Evolutionary conservation across 2,888 invertebrate species (phyloP).

Genomic region (Pyrgus malvae): DNA sequence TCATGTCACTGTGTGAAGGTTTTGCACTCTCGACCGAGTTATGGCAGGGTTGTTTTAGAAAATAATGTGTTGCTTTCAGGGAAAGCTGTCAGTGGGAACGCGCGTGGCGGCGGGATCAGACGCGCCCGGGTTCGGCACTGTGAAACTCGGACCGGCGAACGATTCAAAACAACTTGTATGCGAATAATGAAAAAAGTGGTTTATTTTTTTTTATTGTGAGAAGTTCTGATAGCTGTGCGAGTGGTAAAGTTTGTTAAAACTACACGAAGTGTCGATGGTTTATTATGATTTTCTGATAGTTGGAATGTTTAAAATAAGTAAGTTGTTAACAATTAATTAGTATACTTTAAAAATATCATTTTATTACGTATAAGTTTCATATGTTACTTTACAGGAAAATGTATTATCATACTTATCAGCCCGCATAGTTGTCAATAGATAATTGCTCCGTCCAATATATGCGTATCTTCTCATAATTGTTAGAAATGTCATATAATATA

Average conservation of each 20-base stretch:
- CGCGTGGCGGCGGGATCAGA: conserved; percentile 49
- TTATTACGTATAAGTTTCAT: no score
- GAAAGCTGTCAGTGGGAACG: conserved; percentile 52
- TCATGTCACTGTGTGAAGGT: conserved; percentile 80
- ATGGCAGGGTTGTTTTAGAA: conserved; percentile 67
- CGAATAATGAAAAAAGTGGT: conserved; percentile 3
- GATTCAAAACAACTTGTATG: conserved; percentile 11
- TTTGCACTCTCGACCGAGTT: conserved; percentile 78
- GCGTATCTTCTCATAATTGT: no score
- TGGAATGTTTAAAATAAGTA: conserved; percentile 74
- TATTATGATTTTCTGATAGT: conserved; percentile 56
- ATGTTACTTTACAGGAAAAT: no score
- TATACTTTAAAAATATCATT: no score
- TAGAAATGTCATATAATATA: no score
- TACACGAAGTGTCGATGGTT: conserved; percentile 54
- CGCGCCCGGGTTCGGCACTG: conserved; percentile 40
- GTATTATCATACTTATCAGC: no score
- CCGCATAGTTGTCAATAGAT: no score
- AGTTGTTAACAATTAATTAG: conserved; percentile 41
- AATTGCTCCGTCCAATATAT: no score
- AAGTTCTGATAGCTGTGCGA: conserved; percentile 39
- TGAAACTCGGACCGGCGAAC: conserved; percentile 22
- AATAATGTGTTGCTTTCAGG: conserved; percentile 73
- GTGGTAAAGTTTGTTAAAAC: conserved; percentile 28
- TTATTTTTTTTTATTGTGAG: conserved; percentile 2